Percentiles rank a stretch among this genome's conserved stretches.
Evolutionary conservation across 23 tunicate species (phyloP).

Genomic region (Oikopleura dioica): DNA sequence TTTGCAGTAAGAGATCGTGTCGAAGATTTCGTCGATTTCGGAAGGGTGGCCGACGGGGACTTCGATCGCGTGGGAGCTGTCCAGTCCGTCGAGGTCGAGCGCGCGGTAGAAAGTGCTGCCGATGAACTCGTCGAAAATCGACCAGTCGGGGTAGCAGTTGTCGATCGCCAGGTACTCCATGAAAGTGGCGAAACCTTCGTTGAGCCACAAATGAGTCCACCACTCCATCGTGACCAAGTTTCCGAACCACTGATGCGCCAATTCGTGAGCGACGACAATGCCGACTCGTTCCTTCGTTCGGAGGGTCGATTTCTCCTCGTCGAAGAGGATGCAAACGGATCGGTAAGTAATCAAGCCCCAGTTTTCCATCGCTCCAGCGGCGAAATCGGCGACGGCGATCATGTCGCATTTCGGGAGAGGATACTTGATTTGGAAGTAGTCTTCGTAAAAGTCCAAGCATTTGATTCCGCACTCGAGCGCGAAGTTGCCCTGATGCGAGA

Average conservation of each 20-base stretch:
- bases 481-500: not conserved
- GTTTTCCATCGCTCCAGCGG: slow-evolving; percentile 97
- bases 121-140: slow-evolving; percentile 81
- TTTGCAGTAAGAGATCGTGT: slow-evolving; percentile 87
- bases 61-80: slow-evolving; percentile 92
- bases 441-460: slow-evolving; percentile 46
- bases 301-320: not conserved
- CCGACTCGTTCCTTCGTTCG: slow-evolving; percentile 34
- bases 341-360: slow-evolving; percentile 95
- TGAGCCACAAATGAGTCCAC: slow-evolving; percentile 99
- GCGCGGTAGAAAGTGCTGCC: slow-evolving; percentile 24
- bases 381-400: slow-evolving; percentile 83
- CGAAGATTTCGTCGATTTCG: slow-evolving; percentile 93
- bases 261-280: slow-evolving; percentile 76
- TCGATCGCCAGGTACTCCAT: slow-evolving; percentile 90
- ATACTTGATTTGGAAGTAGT: slow-evolving; percentile 74
- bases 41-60: slow-evolving; percentile 84
- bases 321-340: slow-evolving; percentile 18
- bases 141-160: slow-evolving; percentile 58
- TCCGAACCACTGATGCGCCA: slow-evolving; percentile 99
- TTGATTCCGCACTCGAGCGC: slow-evolving; percentile 21
- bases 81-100: slow-evolving; percentile 72
- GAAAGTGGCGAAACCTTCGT: slow-evolving; percentile 93
- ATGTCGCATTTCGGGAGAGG: slow-evolving; percentile 81
- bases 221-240: slow-evolving; percentile 99